Conservation (phyloP, 2,797 vertebrate species). For the Halcyon badia region DNA sequence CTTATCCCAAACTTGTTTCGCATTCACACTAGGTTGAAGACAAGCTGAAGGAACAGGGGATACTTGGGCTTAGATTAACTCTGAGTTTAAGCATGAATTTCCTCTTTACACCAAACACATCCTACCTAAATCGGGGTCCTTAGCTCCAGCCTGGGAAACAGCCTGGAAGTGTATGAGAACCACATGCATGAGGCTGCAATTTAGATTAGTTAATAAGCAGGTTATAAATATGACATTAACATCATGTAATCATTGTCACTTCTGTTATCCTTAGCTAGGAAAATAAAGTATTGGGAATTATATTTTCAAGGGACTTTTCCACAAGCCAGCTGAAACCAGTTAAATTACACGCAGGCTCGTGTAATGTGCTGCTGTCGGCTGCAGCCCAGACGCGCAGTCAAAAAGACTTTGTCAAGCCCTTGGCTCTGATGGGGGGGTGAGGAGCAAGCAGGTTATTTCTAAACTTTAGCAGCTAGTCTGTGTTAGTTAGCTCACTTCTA, state of each 20-base stretch:
- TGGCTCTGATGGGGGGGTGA: not conserved
- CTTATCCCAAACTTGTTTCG: not conserved
- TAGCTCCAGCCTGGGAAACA: not conserved
- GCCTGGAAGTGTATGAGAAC: not conserved
- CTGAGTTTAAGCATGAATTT: not conserved
- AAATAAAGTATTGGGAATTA: not conserved
- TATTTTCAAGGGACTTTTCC: slow-evolving; percentile 7
- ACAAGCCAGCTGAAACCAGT: slow-evolving; percentile 17
- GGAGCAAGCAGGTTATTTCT: slow-evolving; percentile 49
- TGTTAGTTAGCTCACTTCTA: not conserved
- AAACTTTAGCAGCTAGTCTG: not conserved
- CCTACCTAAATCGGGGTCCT: not conserved
- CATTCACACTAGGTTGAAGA: not conserved
- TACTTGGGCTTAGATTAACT: not conserved
- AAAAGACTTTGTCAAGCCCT: slow-evolving; percentile 47
- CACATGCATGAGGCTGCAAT: not conserved
- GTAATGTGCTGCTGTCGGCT: not conserved
- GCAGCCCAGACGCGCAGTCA: not conserved
- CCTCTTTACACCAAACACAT: not conserved
- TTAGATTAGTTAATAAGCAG: not conserved
- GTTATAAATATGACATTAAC: slow-evolving; percentile 22
- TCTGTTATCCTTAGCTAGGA: not conserved
- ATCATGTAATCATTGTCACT: not conserved
- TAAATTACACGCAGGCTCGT: not conserved
- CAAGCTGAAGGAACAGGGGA: rapidly evolving